Conservation (phyloP, 2,113 vertebrate species). For the Enhydra lutris region DNA sequence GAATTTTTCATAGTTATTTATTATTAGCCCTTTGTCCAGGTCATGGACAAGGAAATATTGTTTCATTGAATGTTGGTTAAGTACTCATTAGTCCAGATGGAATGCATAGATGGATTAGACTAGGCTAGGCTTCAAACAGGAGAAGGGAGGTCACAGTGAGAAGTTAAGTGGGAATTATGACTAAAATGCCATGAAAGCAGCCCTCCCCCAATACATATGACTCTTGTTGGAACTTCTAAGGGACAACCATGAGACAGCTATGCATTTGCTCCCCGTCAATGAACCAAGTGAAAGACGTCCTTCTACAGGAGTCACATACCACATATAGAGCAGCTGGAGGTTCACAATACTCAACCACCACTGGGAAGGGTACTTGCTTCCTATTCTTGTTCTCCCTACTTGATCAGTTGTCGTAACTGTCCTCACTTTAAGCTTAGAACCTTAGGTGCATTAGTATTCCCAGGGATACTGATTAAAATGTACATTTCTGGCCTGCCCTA, state of each 20-base stretch:
- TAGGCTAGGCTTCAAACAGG: background rate
- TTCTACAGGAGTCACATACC: background rate
- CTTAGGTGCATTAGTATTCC: background rate
- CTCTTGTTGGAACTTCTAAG: background rate
- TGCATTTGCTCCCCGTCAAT: background rate
- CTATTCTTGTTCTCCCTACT: background rate
- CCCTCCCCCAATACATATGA: background rate
- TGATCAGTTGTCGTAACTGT: background rate
- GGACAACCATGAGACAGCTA: background rate
- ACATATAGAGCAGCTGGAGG: background rate
- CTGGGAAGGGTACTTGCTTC: background rate
- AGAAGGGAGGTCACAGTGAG: background rate
- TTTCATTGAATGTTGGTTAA: constrained; percentile 37
- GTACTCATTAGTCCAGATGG: constrained; percentile 41
- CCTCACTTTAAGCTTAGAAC: background rate
- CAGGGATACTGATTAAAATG: background rate
- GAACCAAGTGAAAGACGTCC: background rate
- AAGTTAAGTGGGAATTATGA: background rate
- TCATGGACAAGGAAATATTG: constrained; percentile 4
- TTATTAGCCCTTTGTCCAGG: constrained; percentile 36
- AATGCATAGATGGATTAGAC: constrained; percentile 23
- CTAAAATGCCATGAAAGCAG: background rate
- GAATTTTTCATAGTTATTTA: constrained; percentile 47
- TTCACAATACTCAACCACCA: background rate
- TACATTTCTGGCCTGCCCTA: background rate